Base-by-base conservation (phyloP, 2,113 vertebrate species). In the Nasalis larvatus region DNA sequence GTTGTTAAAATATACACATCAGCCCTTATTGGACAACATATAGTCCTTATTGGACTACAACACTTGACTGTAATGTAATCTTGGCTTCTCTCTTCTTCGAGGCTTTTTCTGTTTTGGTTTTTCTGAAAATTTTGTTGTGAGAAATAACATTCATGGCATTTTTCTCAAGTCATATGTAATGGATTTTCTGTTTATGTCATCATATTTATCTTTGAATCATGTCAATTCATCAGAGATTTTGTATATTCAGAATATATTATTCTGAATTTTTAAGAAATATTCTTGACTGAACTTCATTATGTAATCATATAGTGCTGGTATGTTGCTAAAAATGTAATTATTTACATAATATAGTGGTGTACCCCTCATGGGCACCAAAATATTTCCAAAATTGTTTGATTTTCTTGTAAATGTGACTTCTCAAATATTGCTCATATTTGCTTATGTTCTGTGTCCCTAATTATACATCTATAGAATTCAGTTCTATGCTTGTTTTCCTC, bases 241-340 rank as follows among this genome's bases (percentile, higher is more conserved):
- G 35, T 6, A 54, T 89, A 74, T 74, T 42, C n/a, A 35, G 42
- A 42, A 45, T 82, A 77, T 4, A 71, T 87, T 83, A 63, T 42
- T 56, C 73, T 87, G 17, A 54, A 58, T 56, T 86, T 90, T 95
- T 56, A 97, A 96, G 16, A 74, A n/a, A 69, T 60, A 9, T 71
- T 66, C 42, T 49, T 86, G 83, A 23, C 17, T 68, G 47, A 96
- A 80, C 17, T 66, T 66, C 23, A 35, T 8, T 25, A n/a, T 74
- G 27, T 58, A 85, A 76, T 80, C 27, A 76, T 17, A 47, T 27
- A 21, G 23, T 76, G 42, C 89, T 66, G 14, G 14, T 69, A 54
- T 60, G 40, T 35, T 95, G 49, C 40, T 30, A 13, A 37, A 89
- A 86, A 89, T 71, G 12, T 27, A 89, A 69, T 68, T 89, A 60